Evolutionary conservation across 1,140 invertebrate species (phyloP).

Genomic region (Megathymus violae): DNA sequence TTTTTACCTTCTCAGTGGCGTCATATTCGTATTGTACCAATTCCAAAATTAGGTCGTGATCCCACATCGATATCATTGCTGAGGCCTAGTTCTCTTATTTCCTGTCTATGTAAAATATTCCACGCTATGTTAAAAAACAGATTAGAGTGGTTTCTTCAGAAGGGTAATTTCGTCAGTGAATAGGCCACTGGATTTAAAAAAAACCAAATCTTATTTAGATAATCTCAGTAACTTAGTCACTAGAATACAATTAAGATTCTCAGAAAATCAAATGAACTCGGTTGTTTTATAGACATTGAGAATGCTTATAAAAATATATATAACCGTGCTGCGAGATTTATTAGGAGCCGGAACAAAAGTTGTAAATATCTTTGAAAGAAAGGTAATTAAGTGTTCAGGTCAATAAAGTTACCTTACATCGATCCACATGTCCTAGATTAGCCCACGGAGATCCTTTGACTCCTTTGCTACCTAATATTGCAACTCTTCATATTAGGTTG

Average conservation of each 20-base stretch:
- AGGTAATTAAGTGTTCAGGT: too few relatives aligned
- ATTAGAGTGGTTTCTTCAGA: slow-evolving; percentile 36
- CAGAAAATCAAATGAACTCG: slow-evolving; percentile 2
- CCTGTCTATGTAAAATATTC: slow-evolving; percentile 49
- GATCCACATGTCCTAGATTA: too few relatives aligned
- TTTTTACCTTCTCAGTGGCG: slow-evolving; percentile 54
- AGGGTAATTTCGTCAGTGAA: slow-evolving; percentile 1
- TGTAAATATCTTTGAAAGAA: too few relatives aligned
- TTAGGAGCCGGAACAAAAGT: too few relatives aligned
- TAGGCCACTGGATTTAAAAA: slow-evolving; percentile 25
- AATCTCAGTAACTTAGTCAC: slow-evolving; percentile 21
- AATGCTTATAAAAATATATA: slow-evolving; percentile 42
- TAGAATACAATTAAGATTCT: slow-evolving; percentile 28
- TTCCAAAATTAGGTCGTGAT: slow-evolving; percentile 48
- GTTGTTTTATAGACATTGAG: slow-evolving; percentile 39
- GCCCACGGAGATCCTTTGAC: too few relatives aligned
- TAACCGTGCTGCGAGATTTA: too few relatives aligned
- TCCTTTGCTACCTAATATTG: too few relatives aligned
- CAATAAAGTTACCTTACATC: too few relatives aligned
- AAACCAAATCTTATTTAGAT: slow-evolving; percentile 28
- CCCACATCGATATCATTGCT: slow-evolving; percentile 32
- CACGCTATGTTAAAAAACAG: slow-evolving; percentile 35
- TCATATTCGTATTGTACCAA: slow-evolving; percentile 51
- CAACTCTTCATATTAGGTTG: too few relatives aligned
- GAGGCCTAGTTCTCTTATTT: slow-evolving; percentile 52